Evolutionary conservation across 2,113 vertebrate genomes (phyloP).

Genomic region (Salvator merianae): DNA sequence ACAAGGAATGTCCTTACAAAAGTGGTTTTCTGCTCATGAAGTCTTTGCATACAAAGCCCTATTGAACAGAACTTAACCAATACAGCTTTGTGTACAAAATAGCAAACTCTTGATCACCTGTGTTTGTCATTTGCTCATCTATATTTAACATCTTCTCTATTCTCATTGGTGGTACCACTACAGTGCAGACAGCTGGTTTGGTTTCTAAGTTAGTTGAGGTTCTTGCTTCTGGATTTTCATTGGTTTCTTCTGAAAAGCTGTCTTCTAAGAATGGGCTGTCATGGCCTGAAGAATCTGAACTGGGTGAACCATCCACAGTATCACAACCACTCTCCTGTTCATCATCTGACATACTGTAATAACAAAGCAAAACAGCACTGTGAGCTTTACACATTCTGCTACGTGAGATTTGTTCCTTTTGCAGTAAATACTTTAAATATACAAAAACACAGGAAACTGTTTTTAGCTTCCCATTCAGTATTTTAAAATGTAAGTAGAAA

Average conservation of each 20-base stretch:
- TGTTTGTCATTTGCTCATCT: conserved; percentile 76
- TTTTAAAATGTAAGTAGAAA: neutral
- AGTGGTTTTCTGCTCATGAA: neutral
- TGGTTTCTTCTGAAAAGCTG: conserved; percentile 82
- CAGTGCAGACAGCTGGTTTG: conserved; percentile 86
- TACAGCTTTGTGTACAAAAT: neutral
- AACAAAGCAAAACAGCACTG: conserved; percentile 21
- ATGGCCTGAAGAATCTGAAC: conserved; percentile 87
- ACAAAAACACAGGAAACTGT: neutral
- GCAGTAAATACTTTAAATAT: neutral
- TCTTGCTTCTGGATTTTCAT: conserved; percentile 79
- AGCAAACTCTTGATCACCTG: conserved; percentile 74
- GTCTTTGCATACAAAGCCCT: neutral
- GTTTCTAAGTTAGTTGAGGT: conserved; percentile 76
- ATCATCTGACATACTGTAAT: conserved; percentile 91
- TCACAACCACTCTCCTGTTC: conserved; percentile 95
- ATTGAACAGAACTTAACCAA: neutral
- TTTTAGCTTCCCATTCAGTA: neutral
- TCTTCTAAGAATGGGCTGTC: conserved; percentile 87
- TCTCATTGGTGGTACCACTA: conserved; percentile 90
- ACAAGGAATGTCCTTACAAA: neutral
- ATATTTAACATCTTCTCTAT: conserved; percentile 81
- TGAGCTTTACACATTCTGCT: neutral
- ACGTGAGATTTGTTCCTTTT: neutral
- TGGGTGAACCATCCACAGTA: conserved; percentile 90